These are phyloP conservation scores for Nymphalis io DNA, from an alignment of 1,140 invertebrate species.

Conservation along the genomic window DNA sequence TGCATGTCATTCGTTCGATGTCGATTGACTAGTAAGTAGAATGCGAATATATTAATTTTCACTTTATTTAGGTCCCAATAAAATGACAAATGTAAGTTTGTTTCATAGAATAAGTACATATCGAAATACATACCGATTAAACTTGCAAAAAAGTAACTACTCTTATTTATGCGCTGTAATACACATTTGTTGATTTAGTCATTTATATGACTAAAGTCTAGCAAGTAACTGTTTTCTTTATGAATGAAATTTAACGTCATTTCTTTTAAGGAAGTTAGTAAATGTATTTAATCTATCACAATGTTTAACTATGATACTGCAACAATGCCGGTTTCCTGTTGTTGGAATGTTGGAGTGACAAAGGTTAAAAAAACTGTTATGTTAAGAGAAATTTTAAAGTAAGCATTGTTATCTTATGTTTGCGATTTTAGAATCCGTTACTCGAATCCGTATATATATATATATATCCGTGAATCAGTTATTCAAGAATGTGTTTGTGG, in stretches of 20 bases:
- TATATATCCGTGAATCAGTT: too few species aligned
- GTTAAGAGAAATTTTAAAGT: slow-evolving; percentile 1
- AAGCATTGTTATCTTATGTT: not conserved
- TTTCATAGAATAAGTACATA: too few species aligned
- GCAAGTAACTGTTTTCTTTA: not conserved
- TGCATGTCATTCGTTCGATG: too few species aligned
- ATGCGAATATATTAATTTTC: too few species aligned
- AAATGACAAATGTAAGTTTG: too few species aligned
- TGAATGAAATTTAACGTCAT: not conserved
- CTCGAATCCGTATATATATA: too few species aligned
- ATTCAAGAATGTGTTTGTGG: slow-evolving; percentile 3
- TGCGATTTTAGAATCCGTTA: slow-evolving; percentile 6
- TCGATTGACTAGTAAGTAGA: too few species aligned
- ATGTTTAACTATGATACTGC: slow-evolving; percentile 23
- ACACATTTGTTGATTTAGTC: not conserved
- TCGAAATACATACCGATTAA: too few species aligned
- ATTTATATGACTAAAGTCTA: not conserved
- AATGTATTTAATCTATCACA: slow-evolving; percentile 21
- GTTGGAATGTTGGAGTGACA: not conserved
- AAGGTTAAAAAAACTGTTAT: not conserved
- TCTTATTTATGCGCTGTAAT: too few species aligned
- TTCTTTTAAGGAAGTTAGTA: not conserved
- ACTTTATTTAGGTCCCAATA: too few species aligned
- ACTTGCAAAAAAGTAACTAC: too few species aligned
- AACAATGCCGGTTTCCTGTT: slow-evolving; percentile 24